A percentile compares a stretch with the other conserved stretches of the same genome.
These are phyloP conservation scores for Botia almorhae DNA, from an alignment of 2,797 vertebrate genomes.

Conservation along the genomic window DNA sequence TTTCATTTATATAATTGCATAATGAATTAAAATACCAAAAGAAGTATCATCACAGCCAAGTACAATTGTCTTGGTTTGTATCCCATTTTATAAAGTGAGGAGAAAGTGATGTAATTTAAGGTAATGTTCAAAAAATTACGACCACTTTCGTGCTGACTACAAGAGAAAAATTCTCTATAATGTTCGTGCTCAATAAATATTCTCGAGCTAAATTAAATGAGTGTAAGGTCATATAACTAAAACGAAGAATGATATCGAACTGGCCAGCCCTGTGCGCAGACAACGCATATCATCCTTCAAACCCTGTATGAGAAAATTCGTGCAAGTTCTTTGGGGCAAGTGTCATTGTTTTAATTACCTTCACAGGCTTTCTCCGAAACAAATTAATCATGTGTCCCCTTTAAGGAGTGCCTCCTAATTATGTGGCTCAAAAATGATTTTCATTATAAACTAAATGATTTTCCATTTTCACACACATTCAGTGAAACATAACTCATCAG, in stretches of 20 bases:
- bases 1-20: background rate
- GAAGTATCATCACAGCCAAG: background rate
- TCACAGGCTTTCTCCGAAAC: conserved; percentile 49
- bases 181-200: conserved; percentile 44
- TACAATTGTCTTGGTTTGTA: conserved; percentile 13
- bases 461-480: conserved; percentile 53
- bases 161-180: conserved; percentile 41
- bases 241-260: conserved; percentile 35
- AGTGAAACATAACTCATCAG: conserved; percentile 43
- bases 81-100: conserved; percentile 16
- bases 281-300: conserved; percentile 45
- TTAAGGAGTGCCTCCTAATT: conserved; percentile 61
- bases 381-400: conserved; percentile 61
- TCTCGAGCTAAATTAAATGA: conserved; percentile 45
- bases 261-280: conserved; percentile 5
- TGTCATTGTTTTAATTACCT: conserved; percentile 64
- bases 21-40: conserved; percentile 6
- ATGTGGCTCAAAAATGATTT: conserved; percentile 59
- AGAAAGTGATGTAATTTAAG: conserved; percentile 25
- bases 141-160: conserved; percentile 37
- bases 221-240: conserved; percentile 47
- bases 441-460: conserved; percentile 63
- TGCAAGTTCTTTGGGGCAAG: conserved; percentile 51
- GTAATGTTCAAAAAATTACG: conserved; percentile 31
- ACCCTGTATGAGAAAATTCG: conserved; percentile 36